phyloP scores from a whole-genome alignment of 2,113 vertebrate genomes.

The Cyprinodon tularosa region DNA sequence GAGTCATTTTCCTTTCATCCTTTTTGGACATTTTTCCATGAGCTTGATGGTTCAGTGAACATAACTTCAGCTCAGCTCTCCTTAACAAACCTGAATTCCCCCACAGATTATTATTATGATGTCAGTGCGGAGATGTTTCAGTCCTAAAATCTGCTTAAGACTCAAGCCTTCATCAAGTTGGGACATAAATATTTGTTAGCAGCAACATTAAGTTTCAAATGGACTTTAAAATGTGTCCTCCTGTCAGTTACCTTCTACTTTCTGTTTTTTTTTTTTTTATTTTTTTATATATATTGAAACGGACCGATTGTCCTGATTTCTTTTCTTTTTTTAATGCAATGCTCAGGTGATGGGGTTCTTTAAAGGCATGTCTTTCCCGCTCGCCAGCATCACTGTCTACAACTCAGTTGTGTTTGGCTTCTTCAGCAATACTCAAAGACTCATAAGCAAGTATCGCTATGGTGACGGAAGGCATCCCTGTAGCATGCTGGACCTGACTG shows the following conservation, averaged over 20 bases:
- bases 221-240: too few relatives aligned
- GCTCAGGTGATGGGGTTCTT: conserved; percentile 89
- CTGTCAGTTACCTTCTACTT: background rate
- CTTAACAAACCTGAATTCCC: background rate
- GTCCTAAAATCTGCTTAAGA: background rate
- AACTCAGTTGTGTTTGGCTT: conserved; percentile 93
- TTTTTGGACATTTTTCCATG: background rate
- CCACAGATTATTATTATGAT: background rate
- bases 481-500: conserved; percentile 78
- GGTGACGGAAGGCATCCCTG: conserved; percentile 47
- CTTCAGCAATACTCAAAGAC: conserved; percentile 87
- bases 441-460: conserved; percentile 83
- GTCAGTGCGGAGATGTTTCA: conserved; percentile 26
- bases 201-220: background rate
- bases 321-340: background rate
- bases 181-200: conserved; percentile 7
- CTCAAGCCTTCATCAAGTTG: background rate
- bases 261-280: background rate
- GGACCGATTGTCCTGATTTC: background rate
- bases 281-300: too few relatives aligned
- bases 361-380: conserved; percentile 97
- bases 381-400: conserved; percentile 90
- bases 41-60: background rate
- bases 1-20: background rate
- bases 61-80: background rate